Percentiles rank a stretch among this genome's conserved stretches.
phyloP scores from a whole-genome alignment of 2,797 vertebrate genomes.

The Pelochelys cantorii region DNA sequence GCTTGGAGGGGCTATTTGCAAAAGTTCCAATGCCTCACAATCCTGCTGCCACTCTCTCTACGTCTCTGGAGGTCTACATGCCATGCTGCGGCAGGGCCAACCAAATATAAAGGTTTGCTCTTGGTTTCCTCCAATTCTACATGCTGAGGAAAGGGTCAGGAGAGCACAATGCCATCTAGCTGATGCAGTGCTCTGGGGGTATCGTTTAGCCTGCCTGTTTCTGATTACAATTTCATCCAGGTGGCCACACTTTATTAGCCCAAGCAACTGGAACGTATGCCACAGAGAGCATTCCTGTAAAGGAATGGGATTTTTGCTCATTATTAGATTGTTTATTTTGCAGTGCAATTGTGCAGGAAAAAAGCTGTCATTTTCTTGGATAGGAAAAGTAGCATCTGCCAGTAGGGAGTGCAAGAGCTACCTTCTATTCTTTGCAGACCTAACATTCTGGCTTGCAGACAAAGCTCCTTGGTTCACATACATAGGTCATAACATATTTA shows the following conservation, averaged over 20 bases:
- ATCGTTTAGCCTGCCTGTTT: neutral
- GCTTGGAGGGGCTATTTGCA: neutral
- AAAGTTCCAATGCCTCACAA: neutral
- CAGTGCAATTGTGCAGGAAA: neutral
- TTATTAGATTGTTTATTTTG: neutral
- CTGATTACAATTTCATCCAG: neutral
- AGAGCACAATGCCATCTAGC: neutral
- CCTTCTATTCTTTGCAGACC: neutral
- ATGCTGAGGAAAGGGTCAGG: too few species aligned
- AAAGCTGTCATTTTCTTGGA: neutral
- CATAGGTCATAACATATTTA: fast-evolving
- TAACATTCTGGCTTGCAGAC: neutral
- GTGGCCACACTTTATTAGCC: fast-evolving
- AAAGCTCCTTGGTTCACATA: neutral
- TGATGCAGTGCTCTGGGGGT: too few species aligned
- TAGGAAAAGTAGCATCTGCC: neutral
- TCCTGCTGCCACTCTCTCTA: fast-evolving
- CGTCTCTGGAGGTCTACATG: fast-evolving
- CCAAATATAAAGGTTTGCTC: neutral
- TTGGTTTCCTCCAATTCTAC: neutral
- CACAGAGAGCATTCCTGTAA: fast-evolving
- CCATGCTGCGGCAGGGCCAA: neutral
- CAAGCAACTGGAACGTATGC: neutral
- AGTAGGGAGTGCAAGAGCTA: constrained; percentile 46
- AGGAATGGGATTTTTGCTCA: fast-evolving